These are phyloP conservation scores for Tachysurus vachellii DNA, from an alignment of 2,113 vertebrate species.

Conservation along the genomic window DNA sequence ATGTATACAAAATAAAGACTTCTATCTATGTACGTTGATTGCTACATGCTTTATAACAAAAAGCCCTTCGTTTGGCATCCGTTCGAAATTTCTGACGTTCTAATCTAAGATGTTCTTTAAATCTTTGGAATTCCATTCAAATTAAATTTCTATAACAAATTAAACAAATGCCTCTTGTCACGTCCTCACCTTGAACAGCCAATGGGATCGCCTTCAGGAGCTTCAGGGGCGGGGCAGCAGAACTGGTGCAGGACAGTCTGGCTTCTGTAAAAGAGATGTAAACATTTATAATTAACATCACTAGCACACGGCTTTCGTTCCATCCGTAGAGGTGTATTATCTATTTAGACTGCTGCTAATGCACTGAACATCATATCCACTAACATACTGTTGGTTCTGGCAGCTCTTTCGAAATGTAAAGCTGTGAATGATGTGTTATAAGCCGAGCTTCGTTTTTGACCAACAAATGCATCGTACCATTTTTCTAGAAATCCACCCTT, in stretches of 20 bases:
- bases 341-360: not conserved
- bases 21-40: too few relatives aligned
- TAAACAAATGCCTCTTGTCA: not conserved
- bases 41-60: not conserved
- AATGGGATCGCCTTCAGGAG: slow-evolving; percentile 78
- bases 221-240: slow-evolving; percentile 93
- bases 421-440: not conserved
- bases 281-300: not conserved
- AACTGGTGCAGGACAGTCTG: slow-evolving; percentile 98
- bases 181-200: slow-evolving; percentile 69
- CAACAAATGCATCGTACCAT: not conserved
- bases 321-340: not conserved
- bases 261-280: slow-evolving; percentile 75
- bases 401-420: not conserved
- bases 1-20: too few relatives aligned
- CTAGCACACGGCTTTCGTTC: too few relatives aligned
- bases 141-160: not conserved
- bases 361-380: not conserved
- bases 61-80: not conserved
- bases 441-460: not conserved
- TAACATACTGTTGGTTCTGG: not conserved
- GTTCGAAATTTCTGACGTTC: not conserved
- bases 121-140: not conserved
- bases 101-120: not conserved
- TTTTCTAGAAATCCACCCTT: not conserved